Base-by-base conservation (phyloP, 2,888 invertebrate species). In the Helleia helle region DNA sequence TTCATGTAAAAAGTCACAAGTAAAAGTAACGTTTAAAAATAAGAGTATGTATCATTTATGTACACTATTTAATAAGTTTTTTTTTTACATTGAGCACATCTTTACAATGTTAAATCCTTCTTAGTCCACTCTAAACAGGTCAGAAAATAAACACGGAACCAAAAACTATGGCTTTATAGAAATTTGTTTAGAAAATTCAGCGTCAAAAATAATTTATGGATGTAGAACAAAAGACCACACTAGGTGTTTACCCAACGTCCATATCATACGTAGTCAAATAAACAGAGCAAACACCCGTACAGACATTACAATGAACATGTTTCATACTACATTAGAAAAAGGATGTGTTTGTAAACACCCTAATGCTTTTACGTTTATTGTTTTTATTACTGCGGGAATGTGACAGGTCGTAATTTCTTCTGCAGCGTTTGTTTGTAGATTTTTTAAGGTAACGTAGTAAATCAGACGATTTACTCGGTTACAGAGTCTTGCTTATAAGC, bases 261-360 rank as follows among this genome's bases (percentile, higher is more conserved):
- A 29, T 43, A 40, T 38, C 24, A 29, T 13, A 34, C 41, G 34
- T 41, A 42, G 44, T 44, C 31, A 41, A 43, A 40, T n/a, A 17
- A 38, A 40, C 24, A 9, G 29, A 39, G 30, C 31, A 39, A 39
- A 42, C 26, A 31, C 12, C 42, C 30, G 24, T 14, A 42, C 14
- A 30, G 34, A 14, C 27, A 27, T 36, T 40, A 46, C 47, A 46
- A 46, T 43, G 48, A 40, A 46, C 36, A 40, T 38, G 48, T 46
- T 45, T 48, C 42, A 41, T 43, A 47, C 40, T 47, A 40, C 42
- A 49, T 47, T 47, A 49, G 38, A 31, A 40, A 36, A 43, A 41
- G 44, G 48, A 48, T 43, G 43, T 48, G 44, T 48, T 44, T 41
- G 37, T 30, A 3, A 12, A 28, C 27, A 5, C 8, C 18, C 27